phyloP scores from a whole-genome alignment of 2,888 invertebrate species.

The Mamestra brassicae region DNA sequence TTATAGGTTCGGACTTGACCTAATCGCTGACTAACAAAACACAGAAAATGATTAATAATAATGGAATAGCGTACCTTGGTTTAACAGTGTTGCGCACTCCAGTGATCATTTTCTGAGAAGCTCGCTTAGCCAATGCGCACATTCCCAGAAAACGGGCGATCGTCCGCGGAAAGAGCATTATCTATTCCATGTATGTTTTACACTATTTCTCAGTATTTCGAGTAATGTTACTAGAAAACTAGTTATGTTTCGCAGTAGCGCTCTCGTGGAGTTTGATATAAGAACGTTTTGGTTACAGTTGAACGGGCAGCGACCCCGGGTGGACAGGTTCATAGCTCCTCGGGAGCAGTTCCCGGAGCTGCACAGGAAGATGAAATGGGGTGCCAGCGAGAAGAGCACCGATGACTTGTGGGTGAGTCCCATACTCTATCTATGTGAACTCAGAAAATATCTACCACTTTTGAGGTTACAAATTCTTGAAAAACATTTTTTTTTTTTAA shows the following conservation, averaged over 20 bases:
- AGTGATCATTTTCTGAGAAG: slow-evolving; percentile 73
- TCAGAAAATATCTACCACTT: no score
- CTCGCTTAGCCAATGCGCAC: slow-evolving; percentile 61
- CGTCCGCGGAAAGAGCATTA: slow-evolving; percentile 72
- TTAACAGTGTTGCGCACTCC: slow-evolving; percentile 64
- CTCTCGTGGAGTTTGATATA: slow-evolving; percentile 56
- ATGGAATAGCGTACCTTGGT: slow-evolving; percentile 62
- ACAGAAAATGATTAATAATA: slow-evolving; percentile 67
- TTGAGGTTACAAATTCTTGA: background rate
- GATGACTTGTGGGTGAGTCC: slow-evolving; percentile 79
- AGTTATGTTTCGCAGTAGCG: slow-evolving; percentile 71
- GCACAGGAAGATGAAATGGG: slow-evolving; percentile 72
- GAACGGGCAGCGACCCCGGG: slow-evolving; percentile 75
- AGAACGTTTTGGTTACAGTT: slow-evolving; percentile 74
- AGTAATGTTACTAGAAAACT: slow-evolving; percentile 71
- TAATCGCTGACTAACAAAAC: slow-evolving; percentile 58
- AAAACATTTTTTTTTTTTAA: no score
- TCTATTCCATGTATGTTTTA: slow-evolving; percentile 62
- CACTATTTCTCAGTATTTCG: slow-evolving; percentile 69
- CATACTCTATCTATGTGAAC: no score
- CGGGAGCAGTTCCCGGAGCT: slow-evolving; percentile 77
- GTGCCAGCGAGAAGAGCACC: slow-evolving; percentile 52
- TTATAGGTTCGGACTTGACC: slow-evolving; percentile 58
- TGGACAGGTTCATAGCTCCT: slow-evolving; percentile 84
- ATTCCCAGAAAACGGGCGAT: slow-evolving; percentile 72